A percentile compares a stretch with the other conserved stretches of the same genome.
Conservation (phyloP, 1,140 invertebrate species). For the Heliothis virescens region DNA sequence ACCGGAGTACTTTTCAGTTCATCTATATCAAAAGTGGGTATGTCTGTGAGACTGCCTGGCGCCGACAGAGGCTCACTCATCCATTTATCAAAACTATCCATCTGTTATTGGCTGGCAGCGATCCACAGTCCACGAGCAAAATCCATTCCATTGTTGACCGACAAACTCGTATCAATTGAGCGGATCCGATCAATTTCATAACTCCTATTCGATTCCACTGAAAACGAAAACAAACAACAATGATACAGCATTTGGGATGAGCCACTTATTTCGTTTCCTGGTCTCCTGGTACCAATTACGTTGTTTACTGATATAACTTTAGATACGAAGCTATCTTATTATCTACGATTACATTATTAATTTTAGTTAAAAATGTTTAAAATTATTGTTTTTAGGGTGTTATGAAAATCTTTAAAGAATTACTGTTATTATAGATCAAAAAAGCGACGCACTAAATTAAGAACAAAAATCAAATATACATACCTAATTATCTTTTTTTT, state of each 20-base stretch:
- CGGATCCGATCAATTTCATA: constrained; percentile 10
- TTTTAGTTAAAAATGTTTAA: no score
- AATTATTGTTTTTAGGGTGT: no score
- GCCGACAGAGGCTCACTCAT: constrained; percentile 51
- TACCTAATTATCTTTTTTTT: no score
- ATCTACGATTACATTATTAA: no score
- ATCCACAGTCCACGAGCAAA: constrained; percentile 46
- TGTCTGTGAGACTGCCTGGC: constrained; percentile 59
- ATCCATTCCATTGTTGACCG: constrained; percentile 43
- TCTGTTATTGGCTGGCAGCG: constrained; percentile 55
- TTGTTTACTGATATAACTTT: no score
- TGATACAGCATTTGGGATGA: background rate
- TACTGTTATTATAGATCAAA: no score
- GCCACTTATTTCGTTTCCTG: background rate
- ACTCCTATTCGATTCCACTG: background rate
- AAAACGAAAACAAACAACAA: background rate
- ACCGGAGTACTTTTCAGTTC: background rate
- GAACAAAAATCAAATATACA: no score
- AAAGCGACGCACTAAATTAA: no score
- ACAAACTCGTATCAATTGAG: constrained; percentile 19
- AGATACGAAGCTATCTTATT: no score
- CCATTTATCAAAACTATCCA: constrained; percentile 56
- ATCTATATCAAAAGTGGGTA: constrained; percentile 17
- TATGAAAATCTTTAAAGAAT: no score
- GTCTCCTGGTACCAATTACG: no score